A percentile compares a stretch with the other conserved stretches of the same genome.
Conservation (phyloP, 2,888 invertebrate species). For the Eulithis testata region DNA sequence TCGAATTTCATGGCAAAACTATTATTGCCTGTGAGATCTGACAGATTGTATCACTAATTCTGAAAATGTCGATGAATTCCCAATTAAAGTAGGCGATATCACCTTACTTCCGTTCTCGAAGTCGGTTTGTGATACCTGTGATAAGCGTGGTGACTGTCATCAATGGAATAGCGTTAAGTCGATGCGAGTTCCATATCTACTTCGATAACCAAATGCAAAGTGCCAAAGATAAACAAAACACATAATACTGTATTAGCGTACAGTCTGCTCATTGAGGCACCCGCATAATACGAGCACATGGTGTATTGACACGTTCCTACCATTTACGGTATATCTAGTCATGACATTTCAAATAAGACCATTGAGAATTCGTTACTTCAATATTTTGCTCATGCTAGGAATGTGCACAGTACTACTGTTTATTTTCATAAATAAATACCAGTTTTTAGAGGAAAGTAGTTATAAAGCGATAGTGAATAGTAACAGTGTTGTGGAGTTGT, state of each 20-base stretch:
- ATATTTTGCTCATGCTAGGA: slow-evolving; percentile 12
- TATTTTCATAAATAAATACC: slow-evolving; percentile 4
- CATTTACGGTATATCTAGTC: not conserved
- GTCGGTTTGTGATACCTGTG: not conserved
- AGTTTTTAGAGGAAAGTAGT: not conserved
- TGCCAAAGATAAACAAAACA: slow-evolving; percentile 9
- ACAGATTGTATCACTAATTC: no score
- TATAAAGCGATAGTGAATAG: slow-evolving; percentile 21
- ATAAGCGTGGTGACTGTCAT: not conserved
- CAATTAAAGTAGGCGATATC: no score
- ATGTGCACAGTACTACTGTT: slow-evolving; percentile 6
- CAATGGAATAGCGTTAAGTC: not conserved
- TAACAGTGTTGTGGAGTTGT: slow-evolving; percentile 6
- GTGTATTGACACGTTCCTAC: not conserved
- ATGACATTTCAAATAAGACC: slow-evolving; percentile 8
- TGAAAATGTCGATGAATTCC: no score
- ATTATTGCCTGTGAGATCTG: no score
- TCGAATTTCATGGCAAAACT: no score
- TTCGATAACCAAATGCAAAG: slow-evolving; percentile 1
- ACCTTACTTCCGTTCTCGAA: not conserved
- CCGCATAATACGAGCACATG: not conserved
- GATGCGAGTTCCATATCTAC: not conserved
- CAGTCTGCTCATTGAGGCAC: slow-evolving; percentile 4
- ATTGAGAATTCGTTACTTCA: slow-evolving; percentile 1
- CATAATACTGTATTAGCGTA: slow-evolving; percentile 1